Percentiles rank a stretch among this genome's conserved stretches.
phyloP scores from a whole-genome alignment of 2,797 vertebrate species.

The Lerista edwardsae region DNA sequence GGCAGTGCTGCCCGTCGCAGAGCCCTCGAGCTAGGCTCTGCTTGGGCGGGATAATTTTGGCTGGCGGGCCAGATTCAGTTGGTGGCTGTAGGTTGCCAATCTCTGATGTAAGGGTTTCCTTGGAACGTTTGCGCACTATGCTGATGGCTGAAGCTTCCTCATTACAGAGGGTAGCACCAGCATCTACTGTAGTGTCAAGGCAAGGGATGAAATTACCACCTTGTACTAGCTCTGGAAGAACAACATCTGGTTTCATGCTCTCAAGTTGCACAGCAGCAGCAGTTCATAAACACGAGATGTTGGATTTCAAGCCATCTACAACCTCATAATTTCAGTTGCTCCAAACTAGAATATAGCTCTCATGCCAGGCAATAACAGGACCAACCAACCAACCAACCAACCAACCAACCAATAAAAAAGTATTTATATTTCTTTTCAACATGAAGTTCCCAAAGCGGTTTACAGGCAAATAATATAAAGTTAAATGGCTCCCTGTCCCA shows the following conservation, averaged over 20 bases:
- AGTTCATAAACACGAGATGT: not conserved
- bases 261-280: not conserved
- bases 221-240: not conserved
- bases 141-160: not conserved
- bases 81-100: no score
- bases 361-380: not conserved
- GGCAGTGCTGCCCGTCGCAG: no score
- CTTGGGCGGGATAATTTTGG: no score
- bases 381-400: no score
- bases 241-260: not conserved
- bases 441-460: no score
- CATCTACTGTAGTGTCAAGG: not conserved
- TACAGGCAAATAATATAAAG: no score
- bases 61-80: no score
- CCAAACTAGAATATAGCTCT: not conserved
- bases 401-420: no score
- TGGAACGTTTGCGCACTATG: not conserved
- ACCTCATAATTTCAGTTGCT: not conserved
- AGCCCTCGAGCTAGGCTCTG: no score
- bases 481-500: no score
- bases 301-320: not conserved
- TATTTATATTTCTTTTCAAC: no score
- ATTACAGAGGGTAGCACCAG: not conserved
- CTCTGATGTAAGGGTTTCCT: not conserved
- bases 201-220: not conserved